Evolutionary conservation across 2,113 vertebrate genomes (phyloP).

Genomic region (Sinocyclocheilus maitianheensis): DNA sequence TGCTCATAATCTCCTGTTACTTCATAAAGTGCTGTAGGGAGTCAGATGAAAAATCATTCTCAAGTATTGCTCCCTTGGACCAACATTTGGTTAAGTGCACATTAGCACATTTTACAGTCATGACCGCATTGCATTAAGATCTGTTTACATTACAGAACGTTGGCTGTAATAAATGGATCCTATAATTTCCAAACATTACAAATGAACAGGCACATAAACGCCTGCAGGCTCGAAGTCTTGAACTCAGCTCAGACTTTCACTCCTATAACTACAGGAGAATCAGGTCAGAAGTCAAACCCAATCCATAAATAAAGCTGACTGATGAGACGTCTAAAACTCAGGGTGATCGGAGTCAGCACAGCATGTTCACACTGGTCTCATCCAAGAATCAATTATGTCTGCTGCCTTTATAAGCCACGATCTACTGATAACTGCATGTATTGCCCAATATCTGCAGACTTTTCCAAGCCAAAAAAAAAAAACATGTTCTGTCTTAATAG

Average conservation of each 20-base stretch:
- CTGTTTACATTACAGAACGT: conserved; percentile 15
- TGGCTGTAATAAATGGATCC: conserved; percentile 11
- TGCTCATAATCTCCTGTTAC: neutral
- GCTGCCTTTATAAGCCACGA: conserved; percentile 25
- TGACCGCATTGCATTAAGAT: neutral
- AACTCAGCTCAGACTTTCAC: conserved; percentile 3
- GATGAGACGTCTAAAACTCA: neutral
- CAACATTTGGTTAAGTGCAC: conserved; percentile 19
- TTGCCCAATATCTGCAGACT: conserved; percentile 36
- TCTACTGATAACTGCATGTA: conserved; percentile 42
- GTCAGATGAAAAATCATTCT: conserved; percentile 12
- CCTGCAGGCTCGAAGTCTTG: neutral
- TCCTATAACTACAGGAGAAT: conserved; percentile 4
- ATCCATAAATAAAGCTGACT: conserved; percentile 23
- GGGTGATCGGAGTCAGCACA: conserved; percentile 20
- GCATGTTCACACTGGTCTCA: conserved; percentile 7
- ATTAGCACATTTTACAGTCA: conserved; percentile 10
- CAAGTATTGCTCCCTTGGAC: neutral
- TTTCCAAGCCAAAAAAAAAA: neutral
- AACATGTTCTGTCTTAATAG: neutral
- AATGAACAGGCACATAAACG: neutral
- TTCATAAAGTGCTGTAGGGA: neutral
- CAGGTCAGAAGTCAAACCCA: conserved; percentile 39
- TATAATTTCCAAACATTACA: neutral
- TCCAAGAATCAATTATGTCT: conserved; percentile 43